Base-by-base conservation (phyloP, 1,140 invertebrate genomes). In the Temnothorax longispinosus region DNA sequence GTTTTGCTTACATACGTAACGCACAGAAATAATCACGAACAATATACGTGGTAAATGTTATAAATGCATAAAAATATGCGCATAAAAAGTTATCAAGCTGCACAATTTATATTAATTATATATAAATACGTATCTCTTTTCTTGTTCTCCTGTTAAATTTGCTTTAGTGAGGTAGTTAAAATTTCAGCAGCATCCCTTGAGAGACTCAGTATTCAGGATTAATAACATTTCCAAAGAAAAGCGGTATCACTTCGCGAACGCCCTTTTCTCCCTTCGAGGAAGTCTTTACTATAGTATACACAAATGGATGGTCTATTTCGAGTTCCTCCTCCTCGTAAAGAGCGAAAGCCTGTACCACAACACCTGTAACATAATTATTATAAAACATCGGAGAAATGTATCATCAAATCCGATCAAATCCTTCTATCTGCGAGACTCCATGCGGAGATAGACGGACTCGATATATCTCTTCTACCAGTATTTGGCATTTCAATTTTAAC, bases 331-430 rank as follows among this genome's bases (percentile, higher is more conserved):
- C 8, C 8, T 13, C 1, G 41, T 6, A 27, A 44, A 2, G 0
- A 44, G n/a, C 1, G 21, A 4, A 60, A 11, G 8, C 8, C 8
- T 21, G 1, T 18, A 60, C 0, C 7, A 13, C 2, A 6, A 52
- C 0, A 60, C 56, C 74, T 76, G 74, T 21, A 76, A 76, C n/a
- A 76, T 62, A 44, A 76, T 60, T 15, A 62, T 76, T 58, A 58
- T 75, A 56, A 54, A 50, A 2, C 3, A 60, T 2, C 8, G 3
- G 1, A 15, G 0, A 1, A 76, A 60, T n/a, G 38, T 3, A 6
- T 76, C 18, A 21, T 75, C 15, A 52, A 74, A 38, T 64, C 38
- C 38, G 0, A n/a, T n/a, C n/a, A n/a, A n/a, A n/a, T n/a, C n/a
- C n/a, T n/a, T 6, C 15, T 54, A 56, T 21, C 7, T 56, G 10